These are phyloP conservation scores for Zaprionus davidi DNA, from an alignment of 1,140 invertebrate genomes.

Conservation along the genomic window DNA sequence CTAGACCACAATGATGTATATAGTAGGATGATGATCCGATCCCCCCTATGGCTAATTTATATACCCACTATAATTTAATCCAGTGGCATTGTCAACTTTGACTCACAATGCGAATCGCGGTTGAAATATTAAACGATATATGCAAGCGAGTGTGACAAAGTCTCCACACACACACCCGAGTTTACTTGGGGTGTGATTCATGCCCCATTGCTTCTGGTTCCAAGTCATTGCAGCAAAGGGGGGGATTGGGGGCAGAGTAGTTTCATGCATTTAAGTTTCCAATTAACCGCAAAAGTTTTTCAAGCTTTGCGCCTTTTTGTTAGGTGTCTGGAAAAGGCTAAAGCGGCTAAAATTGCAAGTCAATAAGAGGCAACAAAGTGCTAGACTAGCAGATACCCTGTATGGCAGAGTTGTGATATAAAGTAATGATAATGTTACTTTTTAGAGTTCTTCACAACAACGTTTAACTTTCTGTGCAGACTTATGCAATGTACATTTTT, in stretches of 20 bases:
- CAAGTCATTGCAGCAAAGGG: background rate
- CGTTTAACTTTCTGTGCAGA: too few species aligned
- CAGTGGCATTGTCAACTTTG: slow-evolving; percentile 45
- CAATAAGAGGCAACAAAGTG: background rate
- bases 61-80: background rate
- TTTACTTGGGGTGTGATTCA: slow-evolving; percentile 56
- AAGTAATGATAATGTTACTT: too few species aligned
- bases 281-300: slow-evolving; percentile 70
- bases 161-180: slow-evolving; percentile 19
- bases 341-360: background rate
- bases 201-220: slow-evolving; percentile 59
- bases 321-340: slow-evolving; percentile 8
- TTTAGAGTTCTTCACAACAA: too few species aligned
- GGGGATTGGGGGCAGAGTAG: background rate
- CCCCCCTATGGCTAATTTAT: background rate
- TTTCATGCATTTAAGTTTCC: slow-evolving; percentile 66
- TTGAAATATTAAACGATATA: slow-evolving; percentile 37
- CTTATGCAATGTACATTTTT: too few species aligned
- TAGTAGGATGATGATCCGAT: background rate
- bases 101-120: slow-evolving; percentile 48
- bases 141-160: slow-evolving; percentile 62
- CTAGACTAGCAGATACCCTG: background rate
- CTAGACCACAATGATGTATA: background rate
- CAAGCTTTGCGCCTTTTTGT: slow-evolving; percentile 32
- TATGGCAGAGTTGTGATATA: too few species aligned